Evolutionary conservation across 2,888 invertebrate species (phyloP).

Genomic region (Dolichopus griseipennis): DNA sequence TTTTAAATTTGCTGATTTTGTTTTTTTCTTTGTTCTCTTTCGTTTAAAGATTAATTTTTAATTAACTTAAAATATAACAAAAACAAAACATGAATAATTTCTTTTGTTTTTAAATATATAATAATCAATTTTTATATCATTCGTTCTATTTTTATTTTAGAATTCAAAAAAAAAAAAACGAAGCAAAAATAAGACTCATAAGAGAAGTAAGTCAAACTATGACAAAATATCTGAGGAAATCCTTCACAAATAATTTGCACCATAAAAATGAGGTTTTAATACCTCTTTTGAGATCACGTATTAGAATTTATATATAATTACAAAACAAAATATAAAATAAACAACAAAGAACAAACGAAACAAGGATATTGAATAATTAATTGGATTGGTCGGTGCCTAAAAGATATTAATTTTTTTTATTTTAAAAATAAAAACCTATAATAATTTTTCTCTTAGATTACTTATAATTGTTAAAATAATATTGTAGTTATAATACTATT

Average conservation of each 20-base stretch:
- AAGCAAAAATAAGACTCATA: not conserved
- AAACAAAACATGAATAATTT: too few species aligned
- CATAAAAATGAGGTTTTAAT: not conserved
- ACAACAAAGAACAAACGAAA: not conserved
- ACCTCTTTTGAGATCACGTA: not conserved
- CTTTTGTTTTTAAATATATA: too few species aligned
- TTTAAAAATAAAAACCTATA: too few species aligned
- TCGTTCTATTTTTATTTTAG: not conserved
- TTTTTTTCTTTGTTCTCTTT: too few species aligned
- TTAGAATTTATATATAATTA: not conserved
- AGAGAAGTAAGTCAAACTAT: not conserved
- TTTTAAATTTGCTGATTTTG: too few species aligned
- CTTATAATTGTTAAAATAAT: too few species aligned
- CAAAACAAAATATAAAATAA: not conserved
- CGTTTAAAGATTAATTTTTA: not conserved
- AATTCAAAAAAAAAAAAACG: not conserved
- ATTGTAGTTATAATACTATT: too few species aligned
- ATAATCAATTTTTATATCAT: not conserved
- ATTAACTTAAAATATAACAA: too few species aligned
- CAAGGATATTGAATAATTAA: not conserved
- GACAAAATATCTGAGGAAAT: not conserved
- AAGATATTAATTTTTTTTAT: not conserved
- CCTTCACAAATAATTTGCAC: not conserved
- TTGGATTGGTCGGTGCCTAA: not conserved
- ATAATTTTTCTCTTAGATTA: not conserved